A percentile compares a stretch with the other conserved stretches of the same genome.
Conservation (phyloP, 2,113 vertebrate genomes). For the Anolis carolinensis region DNA sequence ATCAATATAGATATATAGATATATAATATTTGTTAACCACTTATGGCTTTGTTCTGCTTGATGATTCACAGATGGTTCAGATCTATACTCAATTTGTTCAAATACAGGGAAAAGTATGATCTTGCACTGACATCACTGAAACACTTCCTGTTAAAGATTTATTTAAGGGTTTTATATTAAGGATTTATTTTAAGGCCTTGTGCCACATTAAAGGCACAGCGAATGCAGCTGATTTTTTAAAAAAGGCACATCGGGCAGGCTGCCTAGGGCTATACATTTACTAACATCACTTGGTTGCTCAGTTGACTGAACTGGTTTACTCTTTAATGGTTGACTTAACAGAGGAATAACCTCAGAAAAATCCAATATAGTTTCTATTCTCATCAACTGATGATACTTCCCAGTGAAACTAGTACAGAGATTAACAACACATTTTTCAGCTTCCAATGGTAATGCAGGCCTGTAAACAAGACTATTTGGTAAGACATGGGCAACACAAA, state of each 20-base stretch:
- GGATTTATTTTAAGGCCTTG: conserved; percentile 26
- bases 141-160: conserved; percentile 8
- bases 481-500: background rate
- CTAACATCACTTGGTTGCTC: conserved; percentile 19
- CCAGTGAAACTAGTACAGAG: background rate
- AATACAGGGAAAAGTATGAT: conserved; percentile 1
- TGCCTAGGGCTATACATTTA: conserved; percentile 44
- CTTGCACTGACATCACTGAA: background rate
- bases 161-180: conserved; percentile 6
- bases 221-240: conserved; percentile 1
- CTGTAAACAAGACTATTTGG: background rate
- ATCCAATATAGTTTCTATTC: background rate
- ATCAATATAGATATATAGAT: too few species aligned
- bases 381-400: background rate
- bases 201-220: background rate
- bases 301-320: conserved; percentile 39
- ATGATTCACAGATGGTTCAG: background rate
- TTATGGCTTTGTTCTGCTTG: background rate
- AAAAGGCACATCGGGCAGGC: conserved; percentile 22
- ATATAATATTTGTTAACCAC: too few species aligned
- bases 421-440: background rate
- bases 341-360: background rate
- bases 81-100: background rate
- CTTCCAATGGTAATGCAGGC: background rate
- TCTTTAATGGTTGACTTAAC: conserved; percentile 23